Evolutionary conservation across 1,140 invertebrate genomes (phyloP).

Genomic region (Maconellicoccus hirsutus): DNA sequence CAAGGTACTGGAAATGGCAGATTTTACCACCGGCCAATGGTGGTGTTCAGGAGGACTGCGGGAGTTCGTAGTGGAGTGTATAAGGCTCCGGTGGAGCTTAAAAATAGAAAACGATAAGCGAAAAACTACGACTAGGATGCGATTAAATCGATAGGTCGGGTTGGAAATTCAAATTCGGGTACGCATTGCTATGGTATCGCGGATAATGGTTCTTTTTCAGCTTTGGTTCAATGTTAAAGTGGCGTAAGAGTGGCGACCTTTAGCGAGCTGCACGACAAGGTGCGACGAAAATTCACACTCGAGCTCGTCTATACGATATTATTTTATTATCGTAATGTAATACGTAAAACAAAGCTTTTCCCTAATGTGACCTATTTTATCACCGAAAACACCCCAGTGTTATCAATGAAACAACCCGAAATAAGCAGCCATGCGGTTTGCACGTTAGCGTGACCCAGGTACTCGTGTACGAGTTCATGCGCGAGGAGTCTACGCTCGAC

Average conservation of each 20-base stretch:
- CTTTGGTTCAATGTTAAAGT: not conserved
- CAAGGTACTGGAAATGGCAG: no score
- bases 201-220: not conserved
- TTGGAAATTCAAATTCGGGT: not conserved
- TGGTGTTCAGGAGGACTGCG: no score
- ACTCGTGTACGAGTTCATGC: not conserved
- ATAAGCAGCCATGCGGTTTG: not conserved
- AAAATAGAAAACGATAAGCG: no score
- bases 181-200: conserved; percentile 2
- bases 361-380: not conserved
- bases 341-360: not conserved
- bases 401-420: not conserved
- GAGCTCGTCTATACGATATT: not conserved
- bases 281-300: not conserved
- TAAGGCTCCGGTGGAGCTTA: no score
- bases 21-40: no score
- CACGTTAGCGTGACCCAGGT: not conserved
- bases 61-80: no score
- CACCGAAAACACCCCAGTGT: not conserved
- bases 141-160: not conserved
- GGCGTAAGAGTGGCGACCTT: not conserved
- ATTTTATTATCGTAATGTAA: conserved; percentile 10
- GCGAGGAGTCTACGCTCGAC: not conserved
- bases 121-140: not conserved
- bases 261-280: not conserved